Evolutionary conservation across 2,797 vertebrate species (phyloP), one percentile per base, ranked within the genome.

Genomic region (Aldrovandia affinis): DNA sequence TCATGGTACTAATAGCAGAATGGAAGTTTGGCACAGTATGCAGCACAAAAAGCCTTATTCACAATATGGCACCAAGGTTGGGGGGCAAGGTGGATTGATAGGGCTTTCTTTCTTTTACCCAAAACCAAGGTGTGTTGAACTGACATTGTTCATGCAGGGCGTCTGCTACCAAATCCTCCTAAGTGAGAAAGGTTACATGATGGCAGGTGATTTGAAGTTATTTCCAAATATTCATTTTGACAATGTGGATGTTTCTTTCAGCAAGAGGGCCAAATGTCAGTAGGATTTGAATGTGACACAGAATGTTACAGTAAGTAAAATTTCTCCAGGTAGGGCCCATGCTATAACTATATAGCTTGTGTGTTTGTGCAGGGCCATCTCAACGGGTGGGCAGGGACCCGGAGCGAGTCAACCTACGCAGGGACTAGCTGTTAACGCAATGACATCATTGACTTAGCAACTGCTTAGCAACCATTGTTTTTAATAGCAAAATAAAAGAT

Each of bases 311-410:
- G 20, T 59, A 20, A 78, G 52, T 39, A 54, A 20, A 44, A 83
- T 92, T 96, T 96, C 88, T 95, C 95, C 57, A 95, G 95, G 90
- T 94, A 94, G 86, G 86, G 28, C 30, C 63, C 2, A 57, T 0
- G 15, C 10, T 14, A 20, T 14, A 14, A 20, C 2, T 0, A 2
- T 4, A 52, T 52, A 10, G 59, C 61, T 30, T 65, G 9, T 81
- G 14, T 59, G 36, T 63, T 65, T 89, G n/a, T n/a, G n/a, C n/a
- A n/a, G n/a, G n/a, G n/a, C n/a, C n/a, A n/a, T n/a, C n/a, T n/a
- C n/a, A n/a, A n/a, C n/a, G n/a, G n/a, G n/a, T n/a, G n/a, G n/a
- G n/a, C n/a, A n/a, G n/a, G n/a, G n/a, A n/a, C n/a, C n/a, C n/a
- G n/a, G n/a, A n/a, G n/a, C n/a, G n/a, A n/a, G n/a, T n/a, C n/a